Base-by-base conservation (phyloP, 2,888 invertebrate species). In the Sphecodes monilicornis region DNA sequence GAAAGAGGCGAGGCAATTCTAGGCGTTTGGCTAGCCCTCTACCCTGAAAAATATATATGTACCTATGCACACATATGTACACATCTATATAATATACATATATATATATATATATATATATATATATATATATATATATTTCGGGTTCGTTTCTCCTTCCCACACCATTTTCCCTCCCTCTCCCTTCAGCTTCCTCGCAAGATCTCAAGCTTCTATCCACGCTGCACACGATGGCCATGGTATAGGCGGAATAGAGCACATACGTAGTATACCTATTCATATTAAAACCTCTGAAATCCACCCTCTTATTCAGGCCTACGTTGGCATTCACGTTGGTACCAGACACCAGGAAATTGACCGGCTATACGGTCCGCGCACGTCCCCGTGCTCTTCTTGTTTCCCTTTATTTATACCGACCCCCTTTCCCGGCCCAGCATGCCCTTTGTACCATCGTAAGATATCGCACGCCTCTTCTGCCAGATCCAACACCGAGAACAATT, bases 1-100 rank as follows among this genome's bases (percentile, higher is more conserved):
- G 94, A 92, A 94, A 94, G 93, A 93, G 94, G 94, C 94, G 94
- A 94, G 94, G 92, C 94, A 91, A 92, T 92, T 91, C 91, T 90
- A 91, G 91, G 92, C 92, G 91, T 90, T 91, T 85, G 81, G 90
- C 90, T 86, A 87, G 82, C 81, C 84, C 90, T 90, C 91, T 87
- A 88, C 89, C 86, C 89, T 91, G 91, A 92, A 92, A 93, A 93
- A 93, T 93, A 91, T 89, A 92, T 92, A 90, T 88, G 80, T 89
- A 68, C 73, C 75, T n/a, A n/a, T 39, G 13, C 39, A 5, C 39
- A 39, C 22, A 36, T 39, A 36, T 13, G 22, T n/a, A 36, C 39
- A 36, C 26, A 29, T 64, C 18, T 18, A 0, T 93, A 91, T 89
- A 92, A 29, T 64, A 6, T 18, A 0, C 92, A 91, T 92, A 90